Conservation (phyloP, 2,888 invertebrate species). For the Drosophila kanekoi region DNA sequence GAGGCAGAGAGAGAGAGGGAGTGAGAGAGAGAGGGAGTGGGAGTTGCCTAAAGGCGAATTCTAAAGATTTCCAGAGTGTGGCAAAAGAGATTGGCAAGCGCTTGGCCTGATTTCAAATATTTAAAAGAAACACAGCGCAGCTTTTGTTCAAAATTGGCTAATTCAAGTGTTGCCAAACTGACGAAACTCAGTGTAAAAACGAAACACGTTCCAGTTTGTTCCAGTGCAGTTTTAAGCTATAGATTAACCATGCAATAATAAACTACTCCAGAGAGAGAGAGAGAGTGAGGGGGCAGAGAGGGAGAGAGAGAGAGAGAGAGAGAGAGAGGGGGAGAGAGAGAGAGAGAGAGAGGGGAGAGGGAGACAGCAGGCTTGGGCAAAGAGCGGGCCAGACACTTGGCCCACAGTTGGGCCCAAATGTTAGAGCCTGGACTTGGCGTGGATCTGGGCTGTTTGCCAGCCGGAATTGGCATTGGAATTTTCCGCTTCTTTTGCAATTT, state of each 20-base stretch:
- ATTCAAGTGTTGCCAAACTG: constrained; percentile 1
- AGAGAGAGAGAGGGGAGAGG: background rate
- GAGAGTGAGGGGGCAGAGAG: background rate
- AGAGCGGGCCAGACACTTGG: background rate
- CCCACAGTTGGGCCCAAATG: background rate
- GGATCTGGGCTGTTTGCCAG: constrained; percentile 24
- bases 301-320: background rate
- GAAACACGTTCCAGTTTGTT: background rate
- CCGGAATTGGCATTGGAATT: constrained; percentile 25
- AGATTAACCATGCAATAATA: background rate
- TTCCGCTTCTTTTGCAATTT: constrained; percentile 13
- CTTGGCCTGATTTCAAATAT: background rate
- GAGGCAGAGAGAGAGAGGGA: background rate
- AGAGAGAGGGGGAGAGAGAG: background rate
- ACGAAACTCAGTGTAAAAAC: background rate
- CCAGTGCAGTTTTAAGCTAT: background rate
- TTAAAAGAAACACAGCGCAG: background rate
- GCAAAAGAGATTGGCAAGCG: background rate
- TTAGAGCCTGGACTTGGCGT: background rate
- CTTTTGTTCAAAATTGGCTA: background rate
- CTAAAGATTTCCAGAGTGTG: background rate
- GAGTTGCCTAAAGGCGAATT: background rate
- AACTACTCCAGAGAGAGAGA: background rate
- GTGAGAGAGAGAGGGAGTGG: background rate
- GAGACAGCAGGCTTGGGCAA: background rate